Evolutionary conservation across 2,888 invertebrate species (phyloP).

Genomic region (Habroteleia sp.): DNA sequence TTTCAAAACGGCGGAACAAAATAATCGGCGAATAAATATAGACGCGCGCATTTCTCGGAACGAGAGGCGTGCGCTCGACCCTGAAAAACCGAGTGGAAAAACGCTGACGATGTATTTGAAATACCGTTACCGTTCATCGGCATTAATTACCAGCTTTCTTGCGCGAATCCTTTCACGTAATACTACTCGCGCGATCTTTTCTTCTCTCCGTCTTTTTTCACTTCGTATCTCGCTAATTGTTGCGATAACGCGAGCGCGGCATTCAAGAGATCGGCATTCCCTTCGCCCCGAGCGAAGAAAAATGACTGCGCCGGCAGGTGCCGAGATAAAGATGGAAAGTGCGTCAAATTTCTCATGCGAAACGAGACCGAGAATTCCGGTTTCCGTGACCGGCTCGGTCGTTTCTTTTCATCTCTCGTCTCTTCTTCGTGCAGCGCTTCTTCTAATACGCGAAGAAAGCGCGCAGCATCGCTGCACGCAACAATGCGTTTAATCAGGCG

Average conservation of each 20-base stretch:
- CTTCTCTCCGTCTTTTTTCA: constrained; percentile 1
- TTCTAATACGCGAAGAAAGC: constrained; percentile 49
- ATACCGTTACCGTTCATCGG: constrained; percentile 20
- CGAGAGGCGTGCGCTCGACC: constrained; percentile 17
- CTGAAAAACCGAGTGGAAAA: constrained; percentile 38
- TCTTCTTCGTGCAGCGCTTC: not conserved
- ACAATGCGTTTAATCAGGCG: constrained; percentile 76
- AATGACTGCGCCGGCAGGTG: constrained; percentile 39
- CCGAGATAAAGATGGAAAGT: constrained; percentile 56
- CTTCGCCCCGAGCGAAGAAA: constrained; percentile 28
- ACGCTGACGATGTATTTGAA: constrained; percentile 19
- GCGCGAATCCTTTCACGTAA: constrained; percentile 12
- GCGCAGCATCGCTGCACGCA: constrained; percentile 51
- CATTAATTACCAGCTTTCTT: constrained; percentile 32
- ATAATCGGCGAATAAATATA: constrained; percentile 32
- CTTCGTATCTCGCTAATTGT: constrained; percentile 20
- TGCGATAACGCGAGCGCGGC: constrained; percentile 23
- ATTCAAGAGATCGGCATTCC: not conserved
- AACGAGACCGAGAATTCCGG: constrained; percentile 64
- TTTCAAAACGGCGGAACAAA: constrained; percentile 16
- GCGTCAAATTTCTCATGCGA: constrained; percentile 48
- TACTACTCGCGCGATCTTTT: constrained; percentile 3
- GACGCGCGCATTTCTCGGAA: constrained; percentile 9
- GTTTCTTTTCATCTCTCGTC: constrained; percentile 12
- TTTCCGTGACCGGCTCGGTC: constrained; percentile 26